phyloP scores from a whole-genome alignment of 1,140 invertebrate genomes.

The Riptortus pedestris region DNA sequence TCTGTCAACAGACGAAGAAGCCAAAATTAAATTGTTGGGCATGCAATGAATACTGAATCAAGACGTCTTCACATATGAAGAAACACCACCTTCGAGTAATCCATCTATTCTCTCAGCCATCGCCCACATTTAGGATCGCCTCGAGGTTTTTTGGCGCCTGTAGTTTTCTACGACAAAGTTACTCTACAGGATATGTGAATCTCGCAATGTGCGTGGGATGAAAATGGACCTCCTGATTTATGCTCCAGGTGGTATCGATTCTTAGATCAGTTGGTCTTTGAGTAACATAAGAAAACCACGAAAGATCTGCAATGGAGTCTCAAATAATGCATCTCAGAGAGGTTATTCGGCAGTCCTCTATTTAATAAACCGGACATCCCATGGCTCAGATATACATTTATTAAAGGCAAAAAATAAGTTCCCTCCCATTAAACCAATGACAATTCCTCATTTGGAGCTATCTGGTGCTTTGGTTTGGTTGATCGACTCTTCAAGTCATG shows the following conservation, averaged over 20 bases:
- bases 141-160: neutral
- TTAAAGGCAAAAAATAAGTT: neutral
- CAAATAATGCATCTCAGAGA: too few species aligned
- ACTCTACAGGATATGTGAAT: too few species aligned
- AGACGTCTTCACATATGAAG: too few species aligned
- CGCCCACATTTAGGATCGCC: neutral
- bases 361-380: too few species aligned
- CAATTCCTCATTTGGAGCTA: too few species aligned
- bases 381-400: neutral
- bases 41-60: neutral
- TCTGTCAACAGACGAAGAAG: neutral
- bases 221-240: neutral
- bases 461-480: neutral
- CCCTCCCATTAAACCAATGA: too few species aligned
- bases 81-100: neutral
- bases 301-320: too few species aligned
- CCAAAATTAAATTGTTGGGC: neutral
- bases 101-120: neutral
- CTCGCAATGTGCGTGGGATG: neutral
- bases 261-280: too few species aligned
- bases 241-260: neutral
- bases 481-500: neutral
- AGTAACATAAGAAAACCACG: too few species aligned
- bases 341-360: neutral
- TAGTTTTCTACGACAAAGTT: neutral